Evolutionary conservation across 92 coral and sea anemone species (phyloP), one percentile per base, ranked within the genome.

Genomic region (Metridium senile): DNA sequence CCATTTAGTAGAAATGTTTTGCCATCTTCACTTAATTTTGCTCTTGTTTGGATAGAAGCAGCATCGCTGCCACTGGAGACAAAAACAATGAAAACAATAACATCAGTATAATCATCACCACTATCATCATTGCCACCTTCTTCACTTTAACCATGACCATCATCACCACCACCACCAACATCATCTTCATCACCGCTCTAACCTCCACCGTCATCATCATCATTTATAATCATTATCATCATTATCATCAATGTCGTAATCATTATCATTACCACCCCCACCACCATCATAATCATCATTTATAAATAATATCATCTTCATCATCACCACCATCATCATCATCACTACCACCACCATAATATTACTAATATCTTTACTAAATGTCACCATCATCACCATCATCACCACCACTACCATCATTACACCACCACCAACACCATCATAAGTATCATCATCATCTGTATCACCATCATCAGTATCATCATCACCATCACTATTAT

Each of bases 21-120:
- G 28, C 97, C 97, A 85, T 91, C 93, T 53, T 76, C 75, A 35
- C 91, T 85, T 11, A 91, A 61, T 2, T 91, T 91, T 9, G 93
- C 97, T 91, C 87, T 85, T 16, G 91, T 62, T 81, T 88, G 93
- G 31, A 91, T 91, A 0, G 97, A 91, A 11, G 97, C 97, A 10
- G 97, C 97, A 73, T 91, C 97, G 79, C 97, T 68, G 7, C 56
- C 56, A 43, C 74, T 68, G 21, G 9, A 43, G n/a, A 68, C n/a
- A 22, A 68, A 35, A 87, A 1, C 92, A 80, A 68, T 10, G 27
- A 9, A 20, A n/a, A 1, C 30, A 70, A 20, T 47, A 31, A 10
- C 30, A 33, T 70, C 67, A n/a, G 11, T 19, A 33, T 1, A 22
- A 43, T 45, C 28, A 70, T 39, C 49, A 39, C 49, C 49, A 39